Evolutionary conservation across 2,113 vertebrate species (phyloP).

Genomic region (Eira barbara): DNA sequence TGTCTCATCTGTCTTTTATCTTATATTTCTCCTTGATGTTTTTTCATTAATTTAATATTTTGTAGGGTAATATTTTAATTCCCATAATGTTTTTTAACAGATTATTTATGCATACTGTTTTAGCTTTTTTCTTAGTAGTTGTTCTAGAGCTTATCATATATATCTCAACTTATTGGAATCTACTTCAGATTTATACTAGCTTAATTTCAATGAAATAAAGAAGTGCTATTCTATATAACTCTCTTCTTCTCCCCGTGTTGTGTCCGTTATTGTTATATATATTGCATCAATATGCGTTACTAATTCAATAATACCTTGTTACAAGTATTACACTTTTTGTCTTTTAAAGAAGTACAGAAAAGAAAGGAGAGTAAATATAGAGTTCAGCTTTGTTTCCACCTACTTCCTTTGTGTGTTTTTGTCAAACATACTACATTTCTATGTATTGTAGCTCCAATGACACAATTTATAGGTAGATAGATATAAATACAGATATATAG

Average conservation of each 20-base stretch:
- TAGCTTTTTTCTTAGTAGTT: background rate
- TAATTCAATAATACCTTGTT: background rate
- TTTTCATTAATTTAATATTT: background rate
- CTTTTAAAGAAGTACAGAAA: background rate
- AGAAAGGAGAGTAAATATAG: background rate
- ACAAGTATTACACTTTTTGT: background rate
- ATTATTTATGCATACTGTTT: background rate
- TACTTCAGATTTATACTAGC: background rate
- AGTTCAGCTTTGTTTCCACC: background rate
- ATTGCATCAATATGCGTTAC: background rate
- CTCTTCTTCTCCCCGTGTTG: background rate
- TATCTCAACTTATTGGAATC: background rate
- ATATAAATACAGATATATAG: background rate
- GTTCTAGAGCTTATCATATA: background rate
- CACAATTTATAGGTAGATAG: background rate
- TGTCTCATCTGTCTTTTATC: background rate
- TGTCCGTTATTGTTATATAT: background rate
- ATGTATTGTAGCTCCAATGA: background rate
- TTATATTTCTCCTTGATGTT: background rate
- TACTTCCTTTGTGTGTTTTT: background rate
- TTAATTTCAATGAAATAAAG: background rate
- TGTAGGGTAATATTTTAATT: background rate
- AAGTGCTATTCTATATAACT: background rate
- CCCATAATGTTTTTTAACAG: background rate
- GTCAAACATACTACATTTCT: background rate